Evolutionary conservation across 2,797 vertebrate species (phyloP).

Genomic region (Paguma larvata): DNA sequence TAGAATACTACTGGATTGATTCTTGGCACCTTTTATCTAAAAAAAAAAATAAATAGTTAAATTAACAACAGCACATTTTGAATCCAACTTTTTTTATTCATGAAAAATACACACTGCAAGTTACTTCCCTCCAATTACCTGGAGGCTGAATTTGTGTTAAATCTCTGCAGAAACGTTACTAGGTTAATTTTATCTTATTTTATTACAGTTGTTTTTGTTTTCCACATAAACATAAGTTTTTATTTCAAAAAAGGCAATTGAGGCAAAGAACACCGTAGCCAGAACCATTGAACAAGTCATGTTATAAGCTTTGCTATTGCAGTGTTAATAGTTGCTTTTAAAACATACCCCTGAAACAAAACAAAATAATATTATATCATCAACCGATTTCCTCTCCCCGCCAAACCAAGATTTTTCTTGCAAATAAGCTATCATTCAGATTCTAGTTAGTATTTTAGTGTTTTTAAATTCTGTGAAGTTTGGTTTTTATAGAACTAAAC

Average conservation of each 20-base stretch:
- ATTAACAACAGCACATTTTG: constrained; percentile 69
- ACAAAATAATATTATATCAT: constrained; percentile 85
- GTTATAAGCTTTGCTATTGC: constrained; percentile 86
- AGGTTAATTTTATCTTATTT: constrained; percentile 73
- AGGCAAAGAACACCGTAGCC: constrained; percentile 86
- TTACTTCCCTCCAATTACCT: constrained; percentile 69
- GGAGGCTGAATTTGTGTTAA: constrained; percentile 71
- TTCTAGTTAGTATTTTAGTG: constrained; percentile 82
- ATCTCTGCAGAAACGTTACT: constrained; percentile 83
- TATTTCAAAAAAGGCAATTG: constrained; percentile 83
- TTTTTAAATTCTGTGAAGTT: constrained; percentile 86
- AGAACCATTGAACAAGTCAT: constrained; percentile 90
- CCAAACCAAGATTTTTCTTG: constrained; percentile 75
- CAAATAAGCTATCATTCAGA: constrained; percentile 91
- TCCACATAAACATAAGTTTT: constrained; percentile 67
- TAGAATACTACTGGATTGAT: constrained; percentile 52
- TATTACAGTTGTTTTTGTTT: constrained; percentile 83
- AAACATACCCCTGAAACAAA: constrained; percentile 84
- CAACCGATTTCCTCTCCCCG: constrained; percentile 78
- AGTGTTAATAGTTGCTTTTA: constrained; percentile 81
- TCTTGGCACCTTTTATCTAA: constrained; percentile 65
- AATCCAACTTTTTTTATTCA: constrained; percentile 80
- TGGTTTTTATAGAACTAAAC: constrained; percentile 87
- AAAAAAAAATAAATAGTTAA: constrained; percentile 44
- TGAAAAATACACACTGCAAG: constrained; percentile 74